Evolutionary conservation across 2,113 vertebrate species (phyloP), one percentile per base, ranked within the genome.

Genomic region (Caretta caretta): DNA sequence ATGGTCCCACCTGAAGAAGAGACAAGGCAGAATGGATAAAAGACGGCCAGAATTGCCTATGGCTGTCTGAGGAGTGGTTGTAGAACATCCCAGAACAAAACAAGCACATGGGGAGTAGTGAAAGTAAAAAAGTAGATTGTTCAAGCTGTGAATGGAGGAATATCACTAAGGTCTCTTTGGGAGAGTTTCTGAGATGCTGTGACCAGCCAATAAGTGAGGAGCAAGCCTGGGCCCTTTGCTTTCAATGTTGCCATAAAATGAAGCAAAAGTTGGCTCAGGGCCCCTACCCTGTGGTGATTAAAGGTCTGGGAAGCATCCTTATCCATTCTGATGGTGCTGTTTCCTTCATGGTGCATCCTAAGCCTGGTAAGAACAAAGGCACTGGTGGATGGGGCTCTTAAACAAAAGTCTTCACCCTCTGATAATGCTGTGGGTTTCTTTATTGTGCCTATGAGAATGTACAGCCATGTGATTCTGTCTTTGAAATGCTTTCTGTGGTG

Each of bases 191-290:
- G 92, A 89, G 84, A 72, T 95, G 91, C 75, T 97, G 96, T 84
- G 96, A 96, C 1, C 91, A 90, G n/a, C 93, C 98, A n/a, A n/a
- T 98, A 93, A 98, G 92, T 0, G 98, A 98, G 84, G 97, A 98
- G 79, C 96, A 98, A 93, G 98, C 98, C 53, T 98, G 97, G 97
- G 98, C 98, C 80, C 11, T 98, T n/a, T 98, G 98, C 50, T 98
- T 97, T 93, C 97, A 98, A 29, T 97, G 96, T 35, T 98, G 97
- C 78, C 3, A 3, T 76, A 96, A 93, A 87, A 94, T 97, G 81
- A 59, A 94, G 19, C 90, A 96, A n/a, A n/a, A n/a, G 50, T 11
- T 96, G 80, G 42, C 25, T 8, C 69, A 27, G 12, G 93, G 72
- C 19, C n/a, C 69, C 14, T 72, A 29, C 46, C 85, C 95, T 42